phyloP scores from a whole-genome alignment of 2,113 vertebrate genomes.

The Calyptomena viridis region DNA sequence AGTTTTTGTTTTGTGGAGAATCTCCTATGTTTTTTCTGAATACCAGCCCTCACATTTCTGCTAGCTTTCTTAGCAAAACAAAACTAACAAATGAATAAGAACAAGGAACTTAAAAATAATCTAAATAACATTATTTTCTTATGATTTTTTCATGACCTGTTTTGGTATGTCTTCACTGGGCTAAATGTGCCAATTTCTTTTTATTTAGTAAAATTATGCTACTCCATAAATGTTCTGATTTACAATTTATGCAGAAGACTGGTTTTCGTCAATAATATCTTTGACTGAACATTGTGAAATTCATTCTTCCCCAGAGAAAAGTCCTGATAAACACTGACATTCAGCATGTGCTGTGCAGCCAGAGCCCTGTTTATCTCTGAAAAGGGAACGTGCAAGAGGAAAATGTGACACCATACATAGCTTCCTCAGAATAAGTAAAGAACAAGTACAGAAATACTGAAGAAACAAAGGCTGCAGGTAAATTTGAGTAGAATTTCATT shows the following conservation, averaged over 20 bases:
- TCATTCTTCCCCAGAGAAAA: background rate
- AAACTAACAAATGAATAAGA: background rate
- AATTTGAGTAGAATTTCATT: background rate
- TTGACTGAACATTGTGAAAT: background rate
- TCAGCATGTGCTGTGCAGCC: background rate
- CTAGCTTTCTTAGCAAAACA: background rate
- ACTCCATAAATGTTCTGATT: background rate
- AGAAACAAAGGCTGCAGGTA: background rate
- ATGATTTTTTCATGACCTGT: background rate
- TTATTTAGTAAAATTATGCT: background rate
- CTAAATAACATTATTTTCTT: background rate
- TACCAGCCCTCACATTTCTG: background rate
- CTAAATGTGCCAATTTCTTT: background rate
- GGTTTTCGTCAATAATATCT: background rate
- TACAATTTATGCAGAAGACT: background rate
- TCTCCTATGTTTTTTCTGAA: background rate
- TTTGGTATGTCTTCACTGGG: background rate
- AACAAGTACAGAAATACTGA: background rate
- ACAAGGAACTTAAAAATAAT: background rate
- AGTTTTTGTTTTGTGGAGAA: background rate
- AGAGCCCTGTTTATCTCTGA: background rate
- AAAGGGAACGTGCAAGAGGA: background rate
- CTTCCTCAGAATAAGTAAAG: background rate
- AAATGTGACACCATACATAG: background rate
- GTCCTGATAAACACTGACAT: background rate